These are phyloP conservation scores for Arvicola amphibius DNA, from an alignment of 2,797 vertebrate species.

Conservation along the genomic window DNA sequence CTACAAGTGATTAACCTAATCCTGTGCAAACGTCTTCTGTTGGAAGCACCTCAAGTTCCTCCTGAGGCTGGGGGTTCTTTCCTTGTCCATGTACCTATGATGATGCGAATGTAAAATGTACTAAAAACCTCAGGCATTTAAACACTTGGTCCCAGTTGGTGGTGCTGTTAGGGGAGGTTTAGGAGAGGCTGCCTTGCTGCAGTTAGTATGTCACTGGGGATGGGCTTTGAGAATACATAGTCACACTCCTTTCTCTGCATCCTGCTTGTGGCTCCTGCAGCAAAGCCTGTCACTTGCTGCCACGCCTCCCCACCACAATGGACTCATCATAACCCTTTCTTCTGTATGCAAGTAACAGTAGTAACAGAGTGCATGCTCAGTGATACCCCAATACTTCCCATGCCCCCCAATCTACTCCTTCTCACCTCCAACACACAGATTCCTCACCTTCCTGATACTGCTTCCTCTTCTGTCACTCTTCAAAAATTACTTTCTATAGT, in stretches of 20 bases:
- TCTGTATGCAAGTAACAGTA: neutral
- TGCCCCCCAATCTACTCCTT: neutral
- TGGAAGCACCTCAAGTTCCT: neutral
- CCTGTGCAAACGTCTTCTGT: neutral
- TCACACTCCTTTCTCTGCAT: neutral
- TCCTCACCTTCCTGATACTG: neutral
- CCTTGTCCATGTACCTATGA: neutral
- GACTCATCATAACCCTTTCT: neutral
- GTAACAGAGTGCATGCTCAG: neutral
- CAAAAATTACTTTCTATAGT: slow-evolving; percentile 1
- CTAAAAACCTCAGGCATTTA: neutral
- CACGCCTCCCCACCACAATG: neutral
- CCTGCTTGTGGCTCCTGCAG: neutral
- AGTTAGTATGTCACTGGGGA: neutral
- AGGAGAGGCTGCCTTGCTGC: neutral
- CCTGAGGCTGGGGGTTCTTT: neutral
- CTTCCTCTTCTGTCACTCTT: neutral
- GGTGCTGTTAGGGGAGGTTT: neutral
- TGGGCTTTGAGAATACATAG: neutral
- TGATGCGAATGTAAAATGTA: neutral
- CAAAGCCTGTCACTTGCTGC: neutral
- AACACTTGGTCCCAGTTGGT: neutral
- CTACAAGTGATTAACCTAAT: neutral
- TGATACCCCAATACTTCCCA: neutral
- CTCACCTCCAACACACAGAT: too few species aligned